Evolutionary conservation across 2,113 vertebrate species (phyloP), one percentile per base, ranked within the genome.

Genomic region (Naja naja): DNA sequence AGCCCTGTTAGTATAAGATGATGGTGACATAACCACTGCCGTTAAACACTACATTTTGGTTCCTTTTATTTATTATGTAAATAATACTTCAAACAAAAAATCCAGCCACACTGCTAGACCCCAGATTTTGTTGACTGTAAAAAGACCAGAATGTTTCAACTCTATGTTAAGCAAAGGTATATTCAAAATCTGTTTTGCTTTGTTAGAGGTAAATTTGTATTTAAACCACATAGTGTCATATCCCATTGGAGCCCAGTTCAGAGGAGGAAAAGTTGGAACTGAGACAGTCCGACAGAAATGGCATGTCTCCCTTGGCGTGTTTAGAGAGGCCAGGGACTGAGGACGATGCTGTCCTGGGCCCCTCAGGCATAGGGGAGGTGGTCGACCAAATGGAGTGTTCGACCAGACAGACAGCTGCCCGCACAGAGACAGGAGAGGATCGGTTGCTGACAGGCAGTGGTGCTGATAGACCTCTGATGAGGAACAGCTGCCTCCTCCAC

Each of bases 1-100:
- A 97, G 98, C 98, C 98, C 97, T 98, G 96, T 98, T 98, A 97
- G 98, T 95, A 98, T 98, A 98, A 97, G 98, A 98, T 98, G 97
- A 98, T 97, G 97, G 98, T 98, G 98, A 98, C 98, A 97, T 98
- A 98, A 98, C 98, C 98, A 98, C 98, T 99, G 98, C 98, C 98
- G 98, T 99, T 98, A 98, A 98, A 98, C 98, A 98, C 99, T 99
- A 98, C 99, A 98, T 98, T 98, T 98, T 99, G 98, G 99, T 99
- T 99, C 98, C 98, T 98, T 99, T 98, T 99, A 98, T 98, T 98
- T 99, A 98, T 98, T 98, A 98, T 98, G 98, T 98, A 98, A 99
- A 98, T 97, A 98, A 98, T 93, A 98, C 98, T 96, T 97, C 95
- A 94, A 95, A 97, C 97, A 97, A 96, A 97, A 98, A 97, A 92